These are phyloP conservation scores for Mamestra configurata DNA, from an alignment of 1,140 invertebrate species.

Conservation along the genomic window DNA sequence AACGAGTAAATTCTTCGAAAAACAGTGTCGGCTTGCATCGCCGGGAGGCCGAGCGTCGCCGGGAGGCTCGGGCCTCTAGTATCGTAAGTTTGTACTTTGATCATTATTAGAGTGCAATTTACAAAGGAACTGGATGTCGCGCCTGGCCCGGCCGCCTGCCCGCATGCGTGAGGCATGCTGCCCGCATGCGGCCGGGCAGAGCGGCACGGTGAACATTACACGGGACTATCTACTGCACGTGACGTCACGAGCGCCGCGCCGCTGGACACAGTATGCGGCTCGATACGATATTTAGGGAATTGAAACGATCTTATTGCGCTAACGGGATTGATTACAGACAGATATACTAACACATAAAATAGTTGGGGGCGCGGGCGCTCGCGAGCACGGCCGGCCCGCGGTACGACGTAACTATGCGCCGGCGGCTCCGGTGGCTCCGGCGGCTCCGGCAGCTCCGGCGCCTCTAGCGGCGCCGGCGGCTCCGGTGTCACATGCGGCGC, in stretches of 20 bases:
- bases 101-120: conserved; percentile 77
- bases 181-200: not conserved
- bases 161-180: not conserved
- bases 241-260: not conserved
- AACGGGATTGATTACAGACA: conserved; percentile 41
- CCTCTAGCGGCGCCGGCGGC: too few relatives aligned
- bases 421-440: too few relatives aligned
- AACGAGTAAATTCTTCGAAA: conserved; percentile 83
- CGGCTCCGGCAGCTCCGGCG: not conserved
- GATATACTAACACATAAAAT: conserved; percentile 11
- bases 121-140: conserved; percentile 44
- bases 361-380: conserved; percentile 8
- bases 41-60: conserved; percentile 32
- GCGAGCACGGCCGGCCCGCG: not conserved
- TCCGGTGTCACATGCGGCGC: not conserved
- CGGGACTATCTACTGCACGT: conserved; percentile 18
- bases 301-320: conserved; percentile 27
- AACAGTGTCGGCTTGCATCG: conserved; percentile 51
- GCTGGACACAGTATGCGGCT: conserved; percentile 2
- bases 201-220: not conserved
- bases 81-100: conserved; percentile 82
- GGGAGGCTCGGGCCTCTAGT: conserved; percentile 60
- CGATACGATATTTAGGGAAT: not conserved
- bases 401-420: not conserved
- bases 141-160: not conserved